Evolutionary conservation across 1,140 invertebrate species (phyloP).

Genomic region (Cardiocondyla obscurior): DNA sequence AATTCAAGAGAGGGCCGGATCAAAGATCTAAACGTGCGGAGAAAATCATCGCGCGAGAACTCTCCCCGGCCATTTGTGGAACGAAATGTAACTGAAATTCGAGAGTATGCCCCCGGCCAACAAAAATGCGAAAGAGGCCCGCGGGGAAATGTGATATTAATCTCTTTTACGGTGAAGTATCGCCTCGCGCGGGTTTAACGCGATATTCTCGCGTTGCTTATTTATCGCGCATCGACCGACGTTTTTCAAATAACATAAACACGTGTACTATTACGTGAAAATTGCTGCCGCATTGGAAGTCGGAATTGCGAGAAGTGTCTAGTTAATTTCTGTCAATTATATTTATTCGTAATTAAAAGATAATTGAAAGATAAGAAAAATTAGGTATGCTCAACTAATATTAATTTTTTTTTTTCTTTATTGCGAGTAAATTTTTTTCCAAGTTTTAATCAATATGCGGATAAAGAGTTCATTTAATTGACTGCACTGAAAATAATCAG

Average conservation of each 20-base stretch:
- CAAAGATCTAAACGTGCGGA: slow-evolving; percentile 47
- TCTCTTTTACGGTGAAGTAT: neutral
- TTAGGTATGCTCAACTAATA: neutral
- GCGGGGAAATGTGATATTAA: slow-evolving; percentile 41
- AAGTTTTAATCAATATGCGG: neutral
- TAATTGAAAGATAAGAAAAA: neutral
- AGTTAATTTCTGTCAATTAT: neutral
- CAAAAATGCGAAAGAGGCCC: slow-evolving; percentile 11
- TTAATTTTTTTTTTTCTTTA: neutral
- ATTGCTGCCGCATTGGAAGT: neutral
- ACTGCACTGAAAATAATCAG: neutral
- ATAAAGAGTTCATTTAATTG: neutral
- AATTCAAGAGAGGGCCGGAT: slow-evolving; percentile 45
- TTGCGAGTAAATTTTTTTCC: too few species aligned
- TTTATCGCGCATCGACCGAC: neutral
- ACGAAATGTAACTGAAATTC: slow-evolving; percentile 56
- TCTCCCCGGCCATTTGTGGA: slow-evolving; percentile 46
- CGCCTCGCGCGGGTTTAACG: neutral
- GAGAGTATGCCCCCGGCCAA: slow-evolving; percentile 18
- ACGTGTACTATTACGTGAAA: neutral
- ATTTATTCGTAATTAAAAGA: neutral
- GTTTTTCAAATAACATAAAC: neutral
- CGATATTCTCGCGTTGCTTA: neutral
- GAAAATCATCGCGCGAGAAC: slow-evolving; percentile 44
- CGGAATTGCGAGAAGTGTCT: neutral